Percentiles rank a stretch among this genome's conserved stretches.
These are phyloP conservation scores for Tangachromis dhanisi DNA, from an alignment of 2,113 vertebrate species.

Conservation along the genomic window DNA sequence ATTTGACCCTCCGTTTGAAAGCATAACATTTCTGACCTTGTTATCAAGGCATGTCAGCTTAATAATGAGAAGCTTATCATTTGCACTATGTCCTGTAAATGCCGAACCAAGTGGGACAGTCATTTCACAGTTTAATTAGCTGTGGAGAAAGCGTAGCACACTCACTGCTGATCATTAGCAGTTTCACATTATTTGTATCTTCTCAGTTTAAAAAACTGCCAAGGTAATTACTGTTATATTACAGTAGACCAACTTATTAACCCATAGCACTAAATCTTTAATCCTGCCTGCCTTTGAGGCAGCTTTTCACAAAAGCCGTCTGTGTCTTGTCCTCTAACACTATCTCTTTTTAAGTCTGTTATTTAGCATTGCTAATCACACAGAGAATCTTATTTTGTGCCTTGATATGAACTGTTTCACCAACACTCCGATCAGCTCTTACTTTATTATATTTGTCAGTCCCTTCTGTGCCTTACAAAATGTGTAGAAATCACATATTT, in stretches of 20 bases:
- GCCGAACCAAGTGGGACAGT: neutral
- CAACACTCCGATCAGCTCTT: neutral
- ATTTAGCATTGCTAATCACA: neutral
- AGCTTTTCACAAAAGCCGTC: neutral
- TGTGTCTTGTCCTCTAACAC: conserved; percentile 15
- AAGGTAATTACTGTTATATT: conserved; percentile 7
- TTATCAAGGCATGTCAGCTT: neutral
- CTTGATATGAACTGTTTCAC: neutral
- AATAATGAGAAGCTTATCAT: neutral
- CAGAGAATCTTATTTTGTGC: neutral
- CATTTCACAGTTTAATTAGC: neutral
- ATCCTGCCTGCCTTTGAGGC: neutral
- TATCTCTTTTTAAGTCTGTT: neutral
- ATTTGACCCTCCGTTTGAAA: neutral
- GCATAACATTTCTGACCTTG: neutral
- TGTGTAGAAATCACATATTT: conserved; percentile 1
- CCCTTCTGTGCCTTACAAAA: neutral
- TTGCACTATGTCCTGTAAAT: conserved; percentile 7
- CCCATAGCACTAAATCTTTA: neutral
- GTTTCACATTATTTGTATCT: neutral
- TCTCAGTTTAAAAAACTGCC: neutral
- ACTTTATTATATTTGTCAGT: neutral
- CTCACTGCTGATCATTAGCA: neutral
- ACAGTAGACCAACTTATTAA: conserved; percentile 19
- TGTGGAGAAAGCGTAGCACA: neutral